phyloP scores from a whole-genome alignment of 1,140 invertebrate genomes.

The Eueides isabella region DNA sequence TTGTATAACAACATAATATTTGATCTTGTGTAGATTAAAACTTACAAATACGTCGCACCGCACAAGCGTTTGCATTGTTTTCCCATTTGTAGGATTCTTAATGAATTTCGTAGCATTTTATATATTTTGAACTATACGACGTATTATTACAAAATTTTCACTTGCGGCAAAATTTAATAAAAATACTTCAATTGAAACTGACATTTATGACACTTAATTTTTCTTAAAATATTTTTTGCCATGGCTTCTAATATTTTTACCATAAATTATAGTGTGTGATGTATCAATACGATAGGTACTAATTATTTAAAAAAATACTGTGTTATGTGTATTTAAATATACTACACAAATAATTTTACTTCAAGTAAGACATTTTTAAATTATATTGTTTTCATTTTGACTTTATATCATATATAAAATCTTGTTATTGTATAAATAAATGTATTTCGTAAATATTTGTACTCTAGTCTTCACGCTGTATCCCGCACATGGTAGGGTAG shows the following conservation, averaged over 20 bases:
- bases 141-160: conserved; percentile 3
- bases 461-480: no score
- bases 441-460: no score
- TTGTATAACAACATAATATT: conserved; percentile 5
- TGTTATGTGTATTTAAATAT: no score
- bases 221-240: background rate
- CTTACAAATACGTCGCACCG: conserved; percentile 30
- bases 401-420: no score
- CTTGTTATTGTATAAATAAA: no score
- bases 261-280: no score
- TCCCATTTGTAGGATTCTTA: conserved; percentile 29
- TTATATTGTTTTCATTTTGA: no score
- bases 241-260: background rate
- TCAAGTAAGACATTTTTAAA: no score
- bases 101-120: conserved; percentile 36
- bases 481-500: no score
- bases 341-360: no score
- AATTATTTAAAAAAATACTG: no score
- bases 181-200: conserved; percentile 24
- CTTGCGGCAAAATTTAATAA: conserved; percentile 1
- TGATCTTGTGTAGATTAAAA: background rate
- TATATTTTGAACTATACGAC: conserved; percentile 16
- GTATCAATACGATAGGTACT: no score
- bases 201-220: background rate
- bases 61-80: conserved; percentile 38